Conservation (phyloP, 2,113 vertebrate species). For the Sakesphorus luctuosus region DNA sequence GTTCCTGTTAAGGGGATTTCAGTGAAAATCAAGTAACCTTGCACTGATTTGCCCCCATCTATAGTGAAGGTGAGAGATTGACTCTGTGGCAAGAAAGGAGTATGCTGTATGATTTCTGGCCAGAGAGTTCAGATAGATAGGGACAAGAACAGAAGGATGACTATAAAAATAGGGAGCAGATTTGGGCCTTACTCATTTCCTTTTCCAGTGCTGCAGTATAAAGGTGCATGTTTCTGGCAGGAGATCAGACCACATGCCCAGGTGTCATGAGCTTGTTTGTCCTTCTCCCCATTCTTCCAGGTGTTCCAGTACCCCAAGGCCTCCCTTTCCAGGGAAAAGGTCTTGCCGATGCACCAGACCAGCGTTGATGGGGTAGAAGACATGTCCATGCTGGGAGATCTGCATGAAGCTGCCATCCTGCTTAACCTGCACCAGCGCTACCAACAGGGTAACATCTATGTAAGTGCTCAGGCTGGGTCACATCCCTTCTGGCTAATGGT, state of each 20-base stretch:
- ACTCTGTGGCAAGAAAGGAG: neutral
- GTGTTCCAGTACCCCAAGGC: slow-evolving; percentile 74
- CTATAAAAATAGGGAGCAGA: neutral
- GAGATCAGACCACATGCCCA: neutral
- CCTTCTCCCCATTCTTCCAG: slow-evolving; percentile 59
- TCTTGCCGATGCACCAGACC: slow-evolving; percentile 85
- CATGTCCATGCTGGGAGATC: slow-evolving; percentile 87
- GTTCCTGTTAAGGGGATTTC: neutral
- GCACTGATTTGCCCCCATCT: neutral
- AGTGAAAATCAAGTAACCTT: neutral
- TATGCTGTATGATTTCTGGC: neutral
- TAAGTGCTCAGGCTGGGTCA: slow-evolving; percentile 51
- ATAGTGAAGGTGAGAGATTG: neutral
- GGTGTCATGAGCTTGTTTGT: neutral
- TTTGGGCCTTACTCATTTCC: neutral
- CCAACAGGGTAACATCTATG: slow-evolving; percentile 86
- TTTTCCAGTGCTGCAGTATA: neutral
- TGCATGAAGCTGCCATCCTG: slow-evolving; percentile 91
- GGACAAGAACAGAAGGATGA: neutral
- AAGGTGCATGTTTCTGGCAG: neutral
- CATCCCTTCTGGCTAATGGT: neutral
- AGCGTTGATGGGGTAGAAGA: slow-evolving; percentile 87
- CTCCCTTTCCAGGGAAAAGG: slow-evolving; percentile 77
- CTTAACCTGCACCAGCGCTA: slow-evolving; percentile 89
- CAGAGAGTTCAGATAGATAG: neutral